Conservation (phyloP, 2,113 vertebrate genomes). For the Irena cyanogastra region DNA sequence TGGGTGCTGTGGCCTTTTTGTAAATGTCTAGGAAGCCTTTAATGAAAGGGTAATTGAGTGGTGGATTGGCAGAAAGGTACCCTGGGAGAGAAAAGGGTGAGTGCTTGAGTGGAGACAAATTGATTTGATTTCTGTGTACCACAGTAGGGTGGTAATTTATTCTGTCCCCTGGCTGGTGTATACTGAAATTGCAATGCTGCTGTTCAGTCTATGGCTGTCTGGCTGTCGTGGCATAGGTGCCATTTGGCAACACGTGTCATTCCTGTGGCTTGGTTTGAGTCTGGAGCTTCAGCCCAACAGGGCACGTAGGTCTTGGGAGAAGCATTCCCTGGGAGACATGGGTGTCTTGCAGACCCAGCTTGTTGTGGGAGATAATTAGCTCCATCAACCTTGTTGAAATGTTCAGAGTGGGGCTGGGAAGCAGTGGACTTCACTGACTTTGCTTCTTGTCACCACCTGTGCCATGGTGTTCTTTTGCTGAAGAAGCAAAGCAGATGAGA, state of each 20-base stretch:
- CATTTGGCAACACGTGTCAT: fast-evolving
- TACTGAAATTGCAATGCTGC: not conserved
- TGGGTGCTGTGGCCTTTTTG: not conserved
- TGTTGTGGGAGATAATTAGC: not conserved
- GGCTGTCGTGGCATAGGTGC: fast-evolving
- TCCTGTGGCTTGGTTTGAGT: not conserved
- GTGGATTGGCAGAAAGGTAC: not conserved
- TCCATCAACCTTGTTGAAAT: not conserved
- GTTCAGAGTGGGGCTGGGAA: not conserved
- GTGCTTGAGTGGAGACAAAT: not conserved
- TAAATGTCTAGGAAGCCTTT: conserved; percentile 5
- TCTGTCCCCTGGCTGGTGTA: not conserved
- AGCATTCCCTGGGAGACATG: not conserved
- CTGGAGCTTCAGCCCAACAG: not conserved
- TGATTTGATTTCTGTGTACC: not conserved
- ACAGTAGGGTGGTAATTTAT: not conserved
- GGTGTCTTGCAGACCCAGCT: not conserved
- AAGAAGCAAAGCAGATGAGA: not conserved
- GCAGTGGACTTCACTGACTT: not conserved
- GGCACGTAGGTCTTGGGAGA: not conserved
- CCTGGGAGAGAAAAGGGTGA: not conserved
- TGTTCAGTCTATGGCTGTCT: fast-evolving
- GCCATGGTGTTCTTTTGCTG: not conserved
- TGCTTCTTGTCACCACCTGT: not conserved
- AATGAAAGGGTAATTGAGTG: conserved; percentile 23